These are phyloP conservation scores for Drosophila infuscata DNA, from an alignment of 2,888 invertebrate species.

Conservation along the genomic window DNA sequence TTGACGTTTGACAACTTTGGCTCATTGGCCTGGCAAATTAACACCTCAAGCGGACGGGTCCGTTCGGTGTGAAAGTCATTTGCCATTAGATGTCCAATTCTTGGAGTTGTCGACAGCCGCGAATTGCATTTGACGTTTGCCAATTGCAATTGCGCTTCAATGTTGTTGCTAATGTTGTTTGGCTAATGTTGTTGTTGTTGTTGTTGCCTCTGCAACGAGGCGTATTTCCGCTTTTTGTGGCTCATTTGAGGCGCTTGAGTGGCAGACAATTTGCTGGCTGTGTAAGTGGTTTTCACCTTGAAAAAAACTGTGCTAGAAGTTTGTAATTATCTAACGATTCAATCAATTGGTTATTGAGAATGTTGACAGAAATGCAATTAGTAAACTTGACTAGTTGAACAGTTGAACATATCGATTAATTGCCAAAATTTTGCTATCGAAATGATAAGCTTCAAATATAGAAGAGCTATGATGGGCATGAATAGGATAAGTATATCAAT, in stretches of 20 bases:
- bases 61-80: conserved; percentile 55
- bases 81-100: conserved; percentile 69
- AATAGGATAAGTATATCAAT: neutral
- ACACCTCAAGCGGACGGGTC: conserved; percentile 63
- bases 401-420: neutral
- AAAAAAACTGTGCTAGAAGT: neutral
- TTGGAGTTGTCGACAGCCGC: conserved; percentile 60
- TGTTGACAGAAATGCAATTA: neutral
- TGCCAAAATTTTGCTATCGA: neutral
- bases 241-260: conserved; percentile 63
- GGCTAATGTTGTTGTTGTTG: conserved; percentile 29
- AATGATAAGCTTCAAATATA: no score
- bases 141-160: conserved; percentile 46
- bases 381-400: neutral
- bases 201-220: conserved; percentile 36
- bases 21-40: conserved; percentile 64
- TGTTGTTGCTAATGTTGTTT: conserved; percentile 53
- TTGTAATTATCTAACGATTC: neutral
- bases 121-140: conserved; percentile 51
- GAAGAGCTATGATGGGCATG: neutral
- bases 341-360: conserved; percentile 1
- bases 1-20: conserved; percentile 59
- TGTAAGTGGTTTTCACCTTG: conserved; percentile 7
- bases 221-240: conserved; percentile 66
- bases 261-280: conserved; percentile 20